Evolutionary conservation across 2,113 vertebrate genomes (phyloP).

Genomic region (Glareola pratincola): DNA sequence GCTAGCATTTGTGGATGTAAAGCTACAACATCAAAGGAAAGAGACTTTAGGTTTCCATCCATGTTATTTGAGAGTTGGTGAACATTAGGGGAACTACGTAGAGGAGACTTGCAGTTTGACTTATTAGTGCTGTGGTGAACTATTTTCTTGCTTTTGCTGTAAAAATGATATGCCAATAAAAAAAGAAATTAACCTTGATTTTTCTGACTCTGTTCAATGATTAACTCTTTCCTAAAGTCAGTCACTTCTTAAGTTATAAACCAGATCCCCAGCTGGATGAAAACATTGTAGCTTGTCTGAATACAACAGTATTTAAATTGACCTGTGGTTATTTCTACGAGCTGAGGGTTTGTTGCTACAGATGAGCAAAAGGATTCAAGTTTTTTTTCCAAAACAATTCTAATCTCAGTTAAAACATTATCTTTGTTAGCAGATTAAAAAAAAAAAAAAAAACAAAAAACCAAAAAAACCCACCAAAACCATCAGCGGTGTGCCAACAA

Average conservation of each 20-base stretch:
- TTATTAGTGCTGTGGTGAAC: background rate
- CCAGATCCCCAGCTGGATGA: background rate
- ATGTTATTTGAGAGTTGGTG: background rate
- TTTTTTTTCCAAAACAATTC: background rate
- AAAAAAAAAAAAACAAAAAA: too few relatives aligned
- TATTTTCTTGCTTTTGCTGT: background rate
- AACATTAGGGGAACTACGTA: background rate
- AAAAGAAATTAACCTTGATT: background rate
- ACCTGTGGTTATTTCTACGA: background rate
- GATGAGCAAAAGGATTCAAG: background rate
- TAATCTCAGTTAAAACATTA: background rate
- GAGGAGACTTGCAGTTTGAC: background rate
- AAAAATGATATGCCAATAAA: background rate
- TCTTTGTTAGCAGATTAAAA: background rate
- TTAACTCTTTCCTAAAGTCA: background rate
- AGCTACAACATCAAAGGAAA: background rate
- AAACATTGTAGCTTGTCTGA: background rate
- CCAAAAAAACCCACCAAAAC: too few relatives aligned
- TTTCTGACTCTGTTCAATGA: background rate
- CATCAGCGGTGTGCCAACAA: background rate
- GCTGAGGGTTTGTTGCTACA: background rate
- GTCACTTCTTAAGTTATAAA: background rate
- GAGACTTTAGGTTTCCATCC: background rate
- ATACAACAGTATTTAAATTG: background rate
- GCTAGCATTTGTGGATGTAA: constrained; percentile 18